Conservation (phyloP, 2,797 vertebrate species). For the Sebastes iracundus region DNA sequence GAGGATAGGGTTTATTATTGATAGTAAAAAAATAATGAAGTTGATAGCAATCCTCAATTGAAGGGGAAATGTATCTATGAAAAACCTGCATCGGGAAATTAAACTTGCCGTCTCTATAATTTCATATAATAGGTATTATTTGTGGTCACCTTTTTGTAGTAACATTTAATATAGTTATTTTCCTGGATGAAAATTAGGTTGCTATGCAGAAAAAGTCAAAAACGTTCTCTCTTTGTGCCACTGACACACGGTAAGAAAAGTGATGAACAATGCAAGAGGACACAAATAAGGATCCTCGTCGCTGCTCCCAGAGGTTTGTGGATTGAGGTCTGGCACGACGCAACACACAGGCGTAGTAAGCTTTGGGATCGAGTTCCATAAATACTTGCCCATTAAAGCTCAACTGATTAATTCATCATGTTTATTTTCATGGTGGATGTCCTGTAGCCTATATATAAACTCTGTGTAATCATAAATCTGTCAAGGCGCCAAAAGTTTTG, state of each 20-base stretch:
- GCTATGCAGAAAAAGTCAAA: slow-evolving; percentile 11
- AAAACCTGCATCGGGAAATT: slow-evolving; percentile 10
- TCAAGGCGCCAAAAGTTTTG: slow-evolving; percentile 29
- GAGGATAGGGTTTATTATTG: neutral
- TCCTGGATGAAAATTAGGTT: slow-evolving; percentile 10
- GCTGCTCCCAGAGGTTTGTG: slow-evolving; percentile 48
- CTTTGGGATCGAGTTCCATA: slow-evolving; percentile 38
- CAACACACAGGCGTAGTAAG: slow-evolving; percentile 16
- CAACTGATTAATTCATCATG: slow-evolving; percentile 64
- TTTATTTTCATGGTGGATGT: slow-evolving; percentile 58
- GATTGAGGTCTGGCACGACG: slow-evolving; percentile 48
- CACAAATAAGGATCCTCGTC: slow-evolving; percentile 26
- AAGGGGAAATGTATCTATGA: neutral
- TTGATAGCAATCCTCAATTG: neutral
- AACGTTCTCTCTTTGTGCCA: slow-evolving; percentile 15
- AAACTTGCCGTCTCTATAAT: neutral
- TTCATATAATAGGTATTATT: neutral
- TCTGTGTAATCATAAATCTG: slow-evolving; percentile 49
- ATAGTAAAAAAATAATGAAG: neutral
- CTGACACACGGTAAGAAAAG: slow-evolving; percentile 10
- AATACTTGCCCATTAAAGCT: slow-evolving; percentile 56
- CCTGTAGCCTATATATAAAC: slow-evolving; percentile 41
- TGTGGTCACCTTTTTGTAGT: neutral
- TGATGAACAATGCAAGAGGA: slow-evolving; percentile 40
- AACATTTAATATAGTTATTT: slow-evolving; percentile 5